These are phyloP conservation scores for Rhinella marina DNA, from an alignment of 2,797 vertebrate species.

Conservation along the genomic window DNA sequence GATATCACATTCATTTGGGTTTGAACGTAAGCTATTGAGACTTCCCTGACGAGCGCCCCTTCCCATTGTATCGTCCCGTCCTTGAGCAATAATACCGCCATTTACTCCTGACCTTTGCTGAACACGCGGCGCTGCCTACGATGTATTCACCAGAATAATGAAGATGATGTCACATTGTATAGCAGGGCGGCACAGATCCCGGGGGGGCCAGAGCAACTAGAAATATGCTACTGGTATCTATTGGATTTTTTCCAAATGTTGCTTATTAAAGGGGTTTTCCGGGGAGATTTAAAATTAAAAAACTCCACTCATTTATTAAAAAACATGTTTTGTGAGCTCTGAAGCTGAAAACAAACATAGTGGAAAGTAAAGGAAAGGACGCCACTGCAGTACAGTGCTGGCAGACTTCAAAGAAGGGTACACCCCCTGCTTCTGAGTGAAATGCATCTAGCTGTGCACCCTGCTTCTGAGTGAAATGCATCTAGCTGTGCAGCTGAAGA, in stretches of 20 bases:
- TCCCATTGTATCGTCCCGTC: background rate
- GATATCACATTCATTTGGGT: conserved; percentile 27
- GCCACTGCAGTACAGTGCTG: too few relatives aligned
- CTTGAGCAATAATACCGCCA: background rate
- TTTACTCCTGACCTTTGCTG: background rate
- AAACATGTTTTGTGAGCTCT: too few relatives aligned
- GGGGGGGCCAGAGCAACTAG: background rate
- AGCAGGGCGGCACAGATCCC: background rate
- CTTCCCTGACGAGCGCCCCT: background rate
- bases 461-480: too few relatives aligned
- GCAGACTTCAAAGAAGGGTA: too few relatives aligned
- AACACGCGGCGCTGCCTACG: background rate
- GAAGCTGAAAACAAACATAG: too few relatives aligned
- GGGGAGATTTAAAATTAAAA: too few relatives aligned
- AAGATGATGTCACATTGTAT: background rate
- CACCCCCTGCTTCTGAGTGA: too few relatives aligned
- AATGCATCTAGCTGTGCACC: too few relatives aligned
- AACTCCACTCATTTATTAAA: too few relatives aligned
- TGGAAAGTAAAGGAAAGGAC: too few relatives aligned
- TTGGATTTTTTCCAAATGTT: background rate
- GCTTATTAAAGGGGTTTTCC: background rate
- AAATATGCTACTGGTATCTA: background rate
- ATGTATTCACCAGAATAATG: background rate
- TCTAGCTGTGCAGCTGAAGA: too few relatives aligned
- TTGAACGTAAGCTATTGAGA: conserved; percentile 5